Evolutionary conservation across 2,113 vertebrate species (phyloP), one percentile per base, ranked within the genome.

Genomic region (Leucosticte australis): DNA sequence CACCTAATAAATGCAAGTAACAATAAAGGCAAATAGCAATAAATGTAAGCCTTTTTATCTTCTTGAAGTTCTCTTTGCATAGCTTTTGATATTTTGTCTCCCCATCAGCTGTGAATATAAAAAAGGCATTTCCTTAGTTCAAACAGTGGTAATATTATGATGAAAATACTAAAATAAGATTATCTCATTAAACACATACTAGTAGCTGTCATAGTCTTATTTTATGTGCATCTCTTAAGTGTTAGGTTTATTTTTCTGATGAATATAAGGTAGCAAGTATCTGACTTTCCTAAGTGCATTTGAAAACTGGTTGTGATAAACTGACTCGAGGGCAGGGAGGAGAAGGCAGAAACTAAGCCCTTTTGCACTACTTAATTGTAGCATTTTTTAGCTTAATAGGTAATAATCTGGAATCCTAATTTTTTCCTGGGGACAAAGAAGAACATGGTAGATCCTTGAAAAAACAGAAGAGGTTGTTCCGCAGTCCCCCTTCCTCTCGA

Each of bases 401-500:
- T 47, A 83, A 80, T 67, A 42, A 41, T 81, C 89, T 49, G 79
- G 42, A 79, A 57, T 93, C 83, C 75, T 92, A 53, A 90, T 73
- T 94, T 91, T 79, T 79, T 95, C 76, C 73, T 56, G 3, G 8
- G n/a, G 21, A 70, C 68, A 82, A 68, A 85, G 46, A 92, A 8
- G 44, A 91, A 75, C 26, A 46, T 5, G 27, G 13, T 50, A 87
- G 27, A 65, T 42, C 10, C n/a, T 68, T 41, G 39, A 37, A 68
- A 50, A 88, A 94, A 22, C 19, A 81, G 35, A 90, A 94, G 80
- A 80, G 74, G 55, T 93, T 94, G 56, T 96, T 95, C 76, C 80
- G 73, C 92, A 94, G 83, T 88, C 70, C 19, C 76, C 56, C 56
- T 90, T 77, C 65, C 13, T 92, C 50, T 69, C 62, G 57, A 33